Base-by-base conservation (phyloP, 2,113 vertebrate genomes). In the Euleptes europaea region DNA sequence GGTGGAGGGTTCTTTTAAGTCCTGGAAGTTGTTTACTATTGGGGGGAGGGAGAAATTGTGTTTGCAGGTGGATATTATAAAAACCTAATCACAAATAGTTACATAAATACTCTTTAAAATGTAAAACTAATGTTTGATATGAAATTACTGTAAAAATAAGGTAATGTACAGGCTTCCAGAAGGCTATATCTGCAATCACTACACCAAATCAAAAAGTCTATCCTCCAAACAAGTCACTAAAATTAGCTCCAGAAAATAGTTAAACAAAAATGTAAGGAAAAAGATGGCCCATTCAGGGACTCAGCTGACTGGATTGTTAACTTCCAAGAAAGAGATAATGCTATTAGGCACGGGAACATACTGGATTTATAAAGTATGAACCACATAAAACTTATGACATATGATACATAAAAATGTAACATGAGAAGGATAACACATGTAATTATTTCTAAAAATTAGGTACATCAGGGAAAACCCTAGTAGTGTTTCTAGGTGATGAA, bases 41-140 rank as follows among this genome's bases (percentile, higher is more conserved):
- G 65, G 13, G 65, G 60, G 57, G 38, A 71, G 33, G 44, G 81
- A 47, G 54, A 84, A 86, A 47, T 44, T 82, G 57, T 79, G 21
- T 7, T 74, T 80, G 51, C 57, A 83, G 38, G 33, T 84, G 51
- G 40, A 84, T 60, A 42, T 79, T 88, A 77, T 31, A 90, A 91
- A 57, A 63, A 73, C 33, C 42, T 65, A 73, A 31, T 86, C 35
- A 67, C 72, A 84, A 91, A 85, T 49, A 86, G 79, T 3, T 78
- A 38, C 65, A 90, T 73, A 82, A n/a, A 2, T 28, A 42, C 75
- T 42, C 82, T 57, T 74, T 72, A 84, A 83, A 51, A 83, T 77
- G 17, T 83, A 91, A 33, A 83, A 87, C n/a, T 2, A 2, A 86
- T 83, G 86, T 1, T 51, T 21, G 78, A 51, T 69, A 83, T 47